Evolutionary conservation across 2,113 vertebrate species (phyloP), one percentile per base, ranked within the genome.

Genomic region (Callipepla californica): DNA sequence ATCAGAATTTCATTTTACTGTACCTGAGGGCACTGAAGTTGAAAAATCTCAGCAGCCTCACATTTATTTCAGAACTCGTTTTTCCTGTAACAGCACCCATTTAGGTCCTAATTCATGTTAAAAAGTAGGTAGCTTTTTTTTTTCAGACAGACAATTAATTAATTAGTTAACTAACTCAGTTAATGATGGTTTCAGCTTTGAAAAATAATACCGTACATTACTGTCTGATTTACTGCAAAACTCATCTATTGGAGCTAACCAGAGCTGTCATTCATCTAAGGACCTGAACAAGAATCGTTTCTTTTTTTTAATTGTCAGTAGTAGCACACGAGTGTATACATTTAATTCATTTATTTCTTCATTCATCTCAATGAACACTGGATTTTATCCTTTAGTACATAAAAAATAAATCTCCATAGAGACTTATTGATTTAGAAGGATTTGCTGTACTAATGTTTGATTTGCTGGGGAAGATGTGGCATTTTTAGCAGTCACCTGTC

Each of bases 321-420:
- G 4, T 6, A 67, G 7, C 20, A 67, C 23, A 79, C 7, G 70
- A 91, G 5, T 70, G 30, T 14, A 72, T 79, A 13, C 45, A 87
- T 92, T 94, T 86, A 91, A 90, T 72, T 84, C 2, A 61, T 83
- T 81, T 85, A 78, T 88, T 84, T 90, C 68, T 89, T 81, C 58
- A 66, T 48, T 58, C 19, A 3, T 84, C 58, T 90, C 76, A 76
- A 28, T 8, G 61, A 86, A 80, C 59, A 73, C 32, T 69, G 23
- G 26, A 83, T 91, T 94, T 94, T 94, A 92, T 77, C 42, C 20
- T 91, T 90, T 87, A 83, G 34, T 57, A 65, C 79, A 85, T 68
- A 91, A 89, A 92, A 45, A 77, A 76, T n/a, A 89, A 77, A 83
- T 55, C 51, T 77, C n/a, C 66, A 57, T 26, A 34, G 55, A 80